These are phyloP conservation scores for Orius insidiosus DNA, from an alignment of 1,140 invertebrate species.

Conservation along the genomic window DNA sequence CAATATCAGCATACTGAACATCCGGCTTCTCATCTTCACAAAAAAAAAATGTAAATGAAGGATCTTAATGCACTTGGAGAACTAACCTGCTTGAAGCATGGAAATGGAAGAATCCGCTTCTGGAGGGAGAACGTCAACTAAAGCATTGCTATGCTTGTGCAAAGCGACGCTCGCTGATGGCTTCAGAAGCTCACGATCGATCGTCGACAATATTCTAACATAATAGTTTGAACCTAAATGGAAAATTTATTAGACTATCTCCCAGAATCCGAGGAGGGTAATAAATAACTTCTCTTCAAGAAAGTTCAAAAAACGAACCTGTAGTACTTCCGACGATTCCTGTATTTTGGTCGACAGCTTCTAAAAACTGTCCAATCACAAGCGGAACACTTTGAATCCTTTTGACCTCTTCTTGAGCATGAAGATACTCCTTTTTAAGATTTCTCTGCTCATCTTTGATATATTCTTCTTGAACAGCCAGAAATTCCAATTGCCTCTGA, in stretches of 20 bases:
- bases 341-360: constrained; percentile 95
- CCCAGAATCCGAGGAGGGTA: too few species aligned
- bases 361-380: constrained; percentile 94
- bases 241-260: too few species aligned
- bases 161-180: constrained; percentile 90
- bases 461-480: constrained; percentile 95
- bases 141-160: constrained; percentile 94
- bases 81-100: constrained; percentile 87
- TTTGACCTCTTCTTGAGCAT: constrained; percentile 96
- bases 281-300: too few species aligned
- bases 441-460: constrained; percentile 97
- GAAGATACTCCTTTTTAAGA: constrained; percentile 91
- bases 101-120: constrained; percentile 96
- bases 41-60: too few species aligned
- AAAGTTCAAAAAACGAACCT: constrained; percentile 33
- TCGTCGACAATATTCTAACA: constrained; percentile 88
- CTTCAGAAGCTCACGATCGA: constrained; percentile 89
- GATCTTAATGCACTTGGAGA: too few species aligned
- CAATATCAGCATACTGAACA: constrained; percentile 92
- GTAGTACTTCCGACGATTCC: constrained; percentile 78
- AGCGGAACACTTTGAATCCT: constrained; percentile 93
- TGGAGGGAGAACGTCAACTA: constrained; percentile 92
- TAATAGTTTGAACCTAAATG: constrained; percentile 88
- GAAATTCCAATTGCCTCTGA: constrained; percentile 82
- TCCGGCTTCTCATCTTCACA: constrained; percentile 97